These are phyloP conservation scores for Thumatha senex DNA, from an alignment of 2,888 invertebrate species.

Conservation along the genomic window DNA sequence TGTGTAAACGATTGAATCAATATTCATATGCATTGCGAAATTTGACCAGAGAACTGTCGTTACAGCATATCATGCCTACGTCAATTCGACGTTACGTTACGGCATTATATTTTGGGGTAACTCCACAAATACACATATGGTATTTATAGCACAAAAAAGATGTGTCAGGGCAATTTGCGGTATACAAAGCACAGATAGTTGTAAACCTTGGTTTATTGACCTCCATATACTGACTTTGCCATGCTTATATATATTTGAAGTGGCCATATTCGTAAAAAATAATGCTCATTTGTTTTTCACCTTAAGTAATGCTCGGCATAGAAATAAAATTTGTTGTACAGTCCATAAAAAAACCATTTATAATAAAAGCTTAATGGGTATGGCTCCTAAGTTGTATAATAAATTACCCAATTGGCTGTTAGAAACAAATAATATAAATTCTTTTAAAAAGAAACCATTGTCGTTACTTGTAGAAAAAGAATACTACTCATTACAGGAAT, in stretches of 20 bases:
- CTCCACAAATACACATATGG: background rate
- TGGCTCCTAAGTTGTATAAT: background rate
- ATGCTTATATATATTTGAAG: background rate
- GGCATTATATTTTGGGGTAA: background rate
- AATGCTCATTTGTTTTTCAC: background rate
- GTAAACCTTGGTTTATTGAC: background rate
- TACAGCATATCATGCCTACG: background rate
- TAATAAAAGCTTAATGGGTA: background rate
- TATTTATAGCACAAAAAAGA: background rate
- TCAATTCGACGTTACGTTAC: background rate
- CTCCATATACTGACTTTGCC: background rate
- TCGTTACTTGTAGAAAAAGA: background rate
- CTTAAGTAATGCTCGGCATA: background rate
- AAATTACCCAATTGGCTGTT: background rate
- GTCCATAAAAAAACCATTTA: background rate
- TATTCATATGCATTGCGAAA: background rate
- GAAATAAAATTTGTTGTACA: background rate
- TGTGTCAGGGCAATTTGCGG: background rate
- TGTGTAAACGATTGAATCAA: background rate
- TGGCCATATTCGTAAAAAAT: background rate
- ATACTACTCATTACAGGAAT: background rate
- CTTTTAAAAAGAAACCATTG: background rate
- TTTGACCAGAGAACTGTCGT: background rate
- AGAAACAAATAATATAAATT: background rate
- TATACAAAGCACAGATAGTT: background rate